Conservation (phyloP, 1,140 invertebrate genomes). For the Bombus breviceps region DNA sequence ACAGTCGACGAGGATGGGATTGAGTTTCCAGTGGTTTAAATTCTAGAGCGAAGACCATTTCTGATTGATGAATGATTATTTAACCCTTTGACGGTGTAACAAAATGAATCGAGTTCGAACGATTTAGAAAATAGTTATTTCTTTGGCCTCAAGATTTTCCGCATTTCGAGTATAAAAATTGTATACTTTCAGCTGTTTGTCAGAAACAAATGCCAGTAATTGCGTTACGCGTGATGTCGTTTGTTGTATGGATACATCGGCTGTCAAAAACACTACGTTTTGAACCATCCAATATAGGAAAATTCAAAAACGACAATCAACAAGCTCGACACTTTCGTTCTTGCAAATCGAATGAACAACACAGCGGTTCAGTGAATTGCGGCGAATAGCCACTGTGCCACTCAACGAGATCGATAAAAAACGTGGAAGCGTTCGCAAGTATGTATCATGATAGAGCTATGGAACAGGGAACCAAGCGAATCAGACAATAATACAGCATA, state of each 20-base stretch:
- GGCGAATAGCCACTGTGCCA: neutral
- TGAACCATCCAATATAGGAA: neutral
- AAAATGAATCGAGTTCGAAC: neutral
- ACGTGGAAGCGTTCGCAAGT: neutral
- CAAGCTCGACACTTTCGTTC: neutral
- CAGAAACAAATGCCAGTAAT: too few relatives aligned
- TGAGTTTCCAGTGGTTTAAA: neutral
- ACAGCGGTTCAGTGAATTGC: neutral
- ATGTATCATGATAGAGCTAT: neutral
- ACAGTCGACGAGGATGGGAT: neutral
- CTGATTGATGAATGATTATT: neutral
- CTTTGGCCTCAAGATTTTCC: too few relatives aligned
- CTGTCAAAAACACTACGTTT: neutral
- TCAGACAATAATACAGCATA: neutral
- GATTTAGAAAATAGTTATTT: neutral
- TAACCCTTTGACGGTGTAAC: neutral
- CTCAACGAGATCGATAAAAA: slow-evolving; percentile 6
- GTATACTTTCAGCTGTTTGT: too few relatives aligned
- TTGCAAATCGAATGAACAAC: neutral
- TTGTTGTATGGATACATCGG: neutral
- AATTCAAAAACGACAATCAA: neutral
- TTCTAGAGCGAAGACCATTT: neutral
- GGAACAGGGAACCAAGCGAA: neutral
- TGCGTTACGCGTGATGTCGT: too few relatives aligned
- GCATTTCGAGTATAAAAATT: too few relatives aligned